These are phyloP conservation scores for Papilio polytes DNA, from an alignment of 1,140 invertebrate genomes.

Conservation along the genomic window DNA sequence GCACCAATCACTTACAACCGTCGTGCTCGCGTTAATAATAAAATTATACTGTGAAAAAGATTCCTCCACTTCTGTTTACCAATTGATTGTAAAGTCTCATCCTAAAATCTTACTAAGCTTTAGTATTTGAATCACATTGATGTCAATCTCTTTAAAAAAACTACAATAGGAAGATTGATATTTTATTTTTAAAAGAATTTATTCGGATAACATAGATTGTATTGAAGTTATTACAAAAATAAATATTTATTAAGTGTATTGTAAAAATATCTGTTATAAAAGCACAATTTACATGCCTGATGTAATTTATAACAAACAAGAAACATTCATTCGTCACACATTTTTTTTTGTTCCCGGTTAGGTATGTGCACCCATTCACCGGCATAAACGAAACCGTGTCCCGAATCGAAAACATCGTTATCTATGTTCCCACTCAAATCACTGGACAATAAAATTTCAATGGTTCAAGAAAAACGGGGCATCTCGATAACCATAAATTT, in stretches of 20 bases:
- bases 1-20: background rate
- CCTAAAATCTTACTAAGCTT: background rate
- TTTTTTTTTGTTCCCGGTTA: conserved; percentile 12
- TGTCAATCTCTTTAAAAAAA: background rate
- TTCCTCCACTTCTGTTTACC: background rate
- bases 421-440: conserved; percentile 80
- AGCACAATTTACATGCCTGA: background rate
- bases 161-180: background rate
- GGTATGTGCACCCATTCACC: conserved; percentile 63
- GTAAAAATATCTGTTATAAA: too few relatives aligned
- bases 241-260: background rate
- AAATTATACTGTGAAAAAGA: background rate
- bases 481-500: conserved; percentile 82
- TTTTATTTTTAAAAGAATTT: background rate
- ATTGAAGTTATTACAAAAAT: background rate
- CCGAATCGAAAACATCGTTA: conserved; percentile 77
- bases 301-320: background rate
- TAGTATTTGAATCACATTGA: background rate
- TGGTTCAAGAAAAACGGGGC: conserved; percentile 75
- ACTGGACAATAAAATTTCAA: conserved; percentile 79
- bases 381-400: conserved; percentile 62
- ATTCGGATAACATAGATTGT: background rate
- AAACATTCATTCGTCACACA: background rate
- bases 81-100: too few relatives aligned
- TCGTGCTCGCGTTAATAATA: background rate